These are phyloP conservation scores for Hipposideros larvatus DNA, from an alignment of 2,797 vertebrate species.

Conservation along the genomic window DNA sequence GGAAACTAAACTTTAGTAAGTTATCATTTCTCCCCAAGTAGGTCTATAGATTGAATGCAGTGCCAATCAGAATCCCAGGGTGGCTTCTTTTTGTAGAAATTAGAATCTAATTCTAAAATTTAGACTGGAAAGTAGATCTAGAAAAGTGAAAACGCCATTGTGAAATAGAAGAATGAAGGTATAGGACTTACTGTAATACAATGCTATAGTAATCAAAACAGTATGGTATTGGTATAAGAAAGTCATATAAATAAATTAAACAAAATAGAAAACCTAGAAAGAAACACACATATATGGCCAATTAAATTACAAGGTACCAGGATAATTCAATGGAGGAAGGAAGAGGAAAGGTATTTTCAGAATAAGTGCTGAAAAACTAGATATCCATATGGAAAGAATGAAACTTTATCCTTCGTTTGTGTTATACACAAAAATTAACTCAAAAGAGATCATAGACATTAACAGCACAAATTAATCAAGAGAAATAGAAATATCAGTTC, in stretches of 20 bases:
- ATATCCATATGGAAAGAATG: neutral
- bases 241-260: neutral
- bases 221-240: neutral
- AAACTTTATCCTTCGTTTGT: neutral
- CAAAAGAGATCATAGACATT: neutral
- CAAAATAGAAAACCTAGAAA: neutral
- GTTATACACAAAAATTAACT: neutral
- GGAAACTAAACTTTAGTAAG: neutral
- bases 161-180: neutral
- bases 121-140: neutral
- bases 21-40: neutral
- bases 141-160: neutral
- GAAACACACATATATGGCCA: neutral
- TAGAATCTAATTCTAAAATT: neutral
- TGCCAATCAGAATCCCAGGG: neutral
- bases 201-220: neutral
- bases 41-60: neutral
- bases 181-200: neutral
- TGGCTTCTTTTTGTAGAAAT: neutral
- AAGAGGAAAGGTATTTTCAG: neutral
- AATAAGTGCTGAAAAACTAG: neutral
- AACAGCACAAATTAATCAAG: neutral
- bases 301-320: neutral
- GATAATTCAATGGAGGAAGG: neutral
- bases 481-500: neutral